Conservation (phyloP, 1,140 invertebrate species). For the Arion vulgaris region DNA sequence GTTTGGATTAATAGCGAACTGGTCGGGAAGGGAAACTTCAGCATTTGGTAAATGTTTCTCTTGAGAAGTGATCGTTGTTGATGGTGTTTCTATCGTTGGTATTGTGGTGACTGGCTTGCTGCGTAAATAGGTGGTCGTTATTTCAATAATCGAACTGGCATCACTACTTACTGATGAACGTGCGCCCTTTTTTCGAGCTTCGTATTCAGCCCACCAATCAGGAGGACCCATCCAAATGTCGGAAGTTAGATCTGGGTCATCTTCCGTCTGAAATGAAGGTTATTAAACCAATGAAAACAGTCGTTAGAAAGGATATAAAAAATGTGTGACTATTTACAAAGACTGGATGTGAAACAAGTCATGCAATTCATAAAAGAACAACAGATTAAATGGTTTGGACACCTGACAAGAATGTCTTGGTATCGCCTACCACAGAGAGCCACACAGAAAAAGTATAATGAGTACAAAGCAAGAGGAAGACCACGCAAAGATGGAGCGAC, state of each 20-base stretch:
- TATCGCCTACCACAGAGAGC: no score
- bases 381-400: no score
- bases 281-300: no score
- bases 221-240: conserved; percentile 69
- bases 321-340: no score
- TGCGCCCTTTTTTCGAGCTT: conserved; percentile 40
- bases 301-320: no score
- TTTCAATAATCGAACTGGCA: conserved; percentile 51
- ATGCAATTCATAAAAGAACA: no score
- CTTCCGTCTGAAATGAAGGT: conserved; percentile 36
- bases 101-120: conserved; percentile 37
- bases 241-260: conserved; percentile 42
- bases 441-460: no score
- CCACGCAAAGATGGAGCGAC: no score
- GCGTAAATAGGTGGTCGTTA: conserved; percentile 50
- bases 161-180: conserved; percentile 34
- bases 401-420: no score
- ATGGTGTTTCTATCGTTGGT: conserved; percentile 24
- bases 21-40: conserved; percentile 54
- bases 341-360: no score
- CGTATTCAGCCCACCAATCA: conserved; percentile 65
- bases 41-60: conserved; percentile 52
- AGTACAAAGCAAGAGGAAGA: no score
- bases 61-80: conserved; percentile 22
- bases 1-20: conserved; percentile 48